These are phyloP conservation scores for Vanessa atalanta DNA, from an alignment of 1,140 invertebrate species.

Conservation along the genomic window DNA sequence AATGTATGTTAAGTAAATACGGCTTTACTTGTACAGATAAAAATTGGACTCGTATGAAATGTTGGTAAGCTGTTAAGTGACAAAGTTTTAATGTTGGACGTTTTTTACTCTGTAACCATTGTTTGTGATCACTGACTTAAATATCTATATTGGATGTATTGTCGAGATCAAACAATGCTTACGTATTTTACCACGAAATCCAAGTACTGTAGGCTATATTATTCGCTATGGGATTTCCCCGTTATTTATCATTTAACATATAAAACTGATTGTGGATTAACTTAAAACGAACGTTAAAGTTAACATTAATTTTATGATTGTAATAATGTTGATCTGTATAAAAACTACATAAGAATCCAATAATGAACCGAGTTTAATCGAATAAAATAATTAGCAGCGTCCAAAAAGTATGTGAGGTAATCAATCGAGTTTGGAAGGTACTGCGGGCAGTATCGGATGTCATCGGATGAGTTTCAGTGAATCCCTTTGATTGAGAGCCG, in stretches of 20 bases:
- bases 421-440: conserved; percentile 51
- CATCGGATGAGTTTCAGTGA: conserved; percentile 62
- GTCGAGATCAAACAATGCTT: conserved; percentile 67
- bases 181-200: conserved; percentile 64
- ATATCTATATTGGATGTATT: conserved; percentile 57
- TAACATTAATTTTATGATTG: background rate
- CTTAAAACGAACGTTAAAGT: conserved; percentile 20
- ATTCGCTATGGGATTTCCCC: conserved; percentile 64
- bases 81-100: conserved; percentile 36
- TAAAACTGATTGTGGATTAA: conserved; percentile 35
- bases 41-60: conserved; percentile 44
- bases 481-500: conserved; percentile 70
- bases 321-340: background rate
- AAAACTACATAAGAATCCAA: conserved; percentile 26
- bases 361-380: conserved; percentile 30
- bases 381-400: conserved; percentile 46
- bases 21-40: conserved; percentile 49
- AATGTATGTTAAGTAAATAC: conserved; percentile 68
- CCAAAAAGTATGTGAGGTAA: conserved; percentile 48
- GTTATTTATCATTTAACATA: conserved; percentile 41
- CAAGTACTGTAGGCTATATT: conserved; percentile 43
- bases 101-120: conserved; percentile 57
- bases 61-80: conserved; percentile 42
- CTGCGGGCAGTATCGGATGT: conserved; percentile 58
- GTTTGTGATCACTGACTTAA: conserved; percentile 48